Evolutionary conservation across 1,140 invertebrate genomes (phyloP).

Genomic region (Ostrea edulis): DNA sequence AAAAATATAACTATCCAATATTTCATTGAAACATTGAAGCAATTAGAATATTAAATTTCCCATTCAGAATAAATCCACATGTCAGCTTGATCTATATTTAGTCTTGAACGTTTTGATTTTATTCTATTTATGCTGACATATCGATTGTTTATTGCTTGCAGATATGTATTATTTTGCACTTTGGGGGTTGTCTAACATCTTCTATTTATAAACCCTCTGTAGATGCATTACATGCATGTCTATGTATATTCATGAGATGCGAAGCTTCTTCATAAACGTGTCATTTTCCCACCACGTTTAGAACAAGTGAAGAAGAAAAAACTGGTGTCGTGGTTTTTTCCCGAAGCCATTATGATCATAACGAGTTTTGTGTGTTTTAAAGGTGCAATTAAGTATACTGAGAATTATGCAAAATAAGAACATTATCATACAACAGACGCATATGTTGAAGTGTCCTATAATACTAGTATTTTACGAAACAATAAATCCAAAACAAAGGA

Average conservation of each 20-base stretch:
- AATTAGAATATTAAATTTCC: not conserved
- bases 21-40: not conserved
- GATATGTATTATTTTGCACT: not conserved
- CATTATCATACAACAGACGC: too few relatives aligned
- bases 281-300: not conserved
- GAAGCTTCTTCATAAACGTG: not conserved
- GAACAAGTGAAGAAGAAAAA: too few relatives aligned
- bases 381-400: too few relatives aligned
- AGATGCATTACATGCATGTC: not conserved
- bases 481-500: too few relatives aligned
- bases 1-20: not conserved
- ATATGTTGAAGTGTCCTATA: too few relatives aligned
- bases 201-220: not conserved
- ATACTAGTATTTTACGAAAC: too few relatives aligned
- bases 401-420: too few relatives aligned
- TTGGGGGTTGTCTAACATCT: not conserved
- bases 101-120: not conserved
- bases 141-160: not conserved
- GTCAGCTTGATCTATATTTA: slow-evolving; percentile 10
- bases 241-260: not conserved
- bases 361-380: not conserved
- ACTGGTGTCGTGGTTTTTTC: too few relatives aligned
- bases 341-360: not conserved
- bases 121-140: not conserved
- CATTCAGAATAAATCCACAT: not conserved